phyloP scores from a whole-genome alignment of 2,113 vertebrate genomes.

The Zeus faber region DNA sequence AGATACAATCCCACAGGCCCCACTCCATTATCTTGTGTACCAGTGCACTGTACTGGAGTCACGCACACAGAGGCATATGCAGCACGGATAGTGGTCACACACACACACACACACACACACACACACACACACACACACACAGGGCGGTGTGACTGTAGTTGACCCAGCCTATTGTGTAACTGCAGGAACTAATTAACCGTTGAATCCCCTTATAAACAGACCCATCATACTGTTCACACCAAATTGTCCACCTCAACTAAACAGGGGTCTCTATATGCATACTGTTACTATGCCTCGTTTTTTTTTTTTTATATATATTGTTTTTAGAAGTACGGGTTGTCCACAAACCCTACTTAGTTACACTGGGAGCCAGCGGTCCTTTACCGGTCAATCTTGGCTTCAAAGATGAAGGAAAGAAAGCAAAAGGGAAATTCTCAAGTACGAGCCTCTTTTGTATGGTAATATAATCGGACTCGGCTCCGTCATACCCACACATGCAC shows the following conservation, averaged over 20 bases:
- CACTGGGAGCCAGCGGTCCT: too few relatives aligned
- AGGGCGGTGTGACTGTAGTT: neutral
- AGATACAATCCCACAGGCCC: slow-evolving; percentile 45
- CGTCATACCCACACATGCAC: slow-evolving; percentile 4
- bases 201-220: neutral
- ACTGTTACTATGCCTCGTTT: too few relatives aligned
- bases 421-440: neutral
- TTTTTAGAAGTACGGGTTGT: too few relatives aligned
- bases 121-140: slow-evolving; percentile 5
- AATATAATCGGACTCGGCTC: slow-evolving; percentile 5
- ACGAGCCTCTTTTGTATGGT: neutral
- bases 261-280: too few relatives aligned
- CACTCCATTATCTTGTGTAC: neutral
- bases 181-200: too few relatives aligned
- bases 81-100: neutral
- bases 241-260: neutral
- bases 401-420: neutral
- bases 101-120: neutral
- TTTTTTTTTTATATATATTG: too few relatives aligned
- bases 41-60: too few relatives aligned
- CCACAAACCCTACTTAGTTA: too few relatives aligned
- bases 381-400: too few relatives aligned
- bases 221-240: neutral
- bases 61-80: neutral
- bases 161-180: slow-evolving; percentile 3